phyloP scores from a whole-genome alignment of 2,113 vertebrate genomes.

The Toxostoma redivivum region DNA sequence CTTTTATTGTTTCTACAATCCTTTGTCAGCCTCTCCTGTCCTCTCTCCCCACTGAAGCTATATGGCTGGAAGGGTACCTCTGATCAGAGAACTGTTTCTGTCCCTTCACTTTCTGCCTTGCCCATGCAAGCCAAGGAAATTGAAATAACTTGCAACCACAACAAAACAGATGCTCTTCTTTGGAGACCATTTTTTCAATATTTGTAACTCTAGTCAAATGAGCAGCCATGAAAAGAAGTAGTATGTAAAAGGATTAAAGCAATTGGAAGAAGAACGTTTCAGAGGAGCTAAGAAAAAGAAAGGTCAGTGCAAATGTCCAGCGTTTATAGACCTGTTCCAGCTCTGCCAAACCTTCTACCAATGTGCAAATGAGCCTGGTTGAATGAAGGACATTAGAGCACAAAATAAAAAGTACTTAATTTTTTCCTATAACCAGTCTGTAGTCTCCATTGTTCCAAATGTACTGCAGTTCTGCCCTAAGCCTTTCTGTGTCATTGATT shows the following conservation, averaged over 20 bases:
- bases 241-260: neutral
- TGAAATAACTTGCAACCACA: neutral
- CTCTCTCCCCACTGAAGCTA: neutral
- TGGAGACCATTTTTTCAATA: neutral
- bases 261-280: neutral
- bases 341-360: neutral
- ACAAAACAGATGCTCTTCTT: neutral
- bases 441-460: neutral
- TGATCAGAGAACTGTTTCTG: neutral
- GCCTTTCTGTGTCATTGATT: neutral
- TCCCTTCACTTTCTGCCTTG: neutral
- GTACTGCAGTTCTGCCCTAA: neutral
- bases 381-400: neutral
- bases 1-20: neutral
- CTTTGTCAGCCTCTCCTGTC: neutral
- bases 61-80: neutral
- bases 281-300: neutral
- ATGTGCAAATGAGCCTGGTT: neutral
- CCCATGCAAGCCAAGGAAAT: neutral
- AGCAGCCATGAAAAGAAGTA: neutral
- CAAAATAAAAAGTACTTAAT: neutral
- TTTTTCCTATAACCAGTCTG: neutral
- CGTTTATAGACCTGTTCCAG: neutral
- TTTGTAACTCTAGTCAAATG: neutral
- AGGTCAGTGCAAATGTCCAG: neutral